These are phyloP conservation scores for Thera obeliscata DNA, from an alignment of 2,888 invertebrate genomes.

Conservation along the genomic window DNA sequence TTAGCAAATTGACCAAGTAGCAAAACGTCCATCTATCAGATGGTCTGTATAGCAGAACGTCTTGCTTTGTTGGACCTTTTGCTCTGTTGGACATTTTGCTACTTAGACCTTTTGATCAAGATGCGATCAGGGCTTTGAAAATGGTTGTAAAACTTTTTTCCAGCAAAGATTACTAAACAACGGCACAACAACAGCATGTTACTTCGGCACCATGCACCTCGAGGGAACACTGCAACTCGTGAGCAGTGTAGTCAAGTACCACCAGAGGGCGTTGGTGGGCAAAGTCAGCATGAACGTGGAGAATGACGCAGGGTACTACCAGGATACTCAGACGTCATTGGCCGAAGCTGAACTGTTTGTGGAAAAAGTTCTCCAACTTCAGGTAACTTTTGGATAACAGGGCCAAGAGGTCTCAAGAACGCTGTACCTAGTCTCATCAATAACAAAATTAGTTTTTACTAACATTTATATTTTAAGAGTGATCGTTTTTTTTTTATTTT, in stretches of 20 bases:
- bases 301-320: conserved; percentile 86
- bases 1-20: no score
- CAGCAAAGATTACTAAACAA: conserved; percentile 89
- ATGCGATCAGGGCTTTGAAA: no score
- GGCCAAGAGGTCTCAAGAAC: no score
- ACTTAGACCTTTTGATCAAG: no score
- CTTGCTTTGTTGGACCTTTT: no score
- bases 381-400: not conserved
- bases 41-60: no score
- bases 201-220: conserved; percentile 92
- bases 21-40: no score
- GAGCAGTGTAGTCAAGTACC: conserved; percentile 85
- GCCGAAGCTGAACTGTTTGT: conserved; percentile 87
- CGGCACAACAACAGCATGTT: conserved; percentile 96
- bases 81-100: no score
- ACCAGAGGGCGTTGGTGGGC: conserved; percentile 93
- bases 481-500: no score
- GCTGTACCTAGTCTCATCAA: no score
- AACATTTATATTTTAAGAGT: no score
- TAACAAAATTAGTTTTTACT: no score
- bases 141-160: conserved; percentile 38
- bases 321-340: conserved; percentile 85
- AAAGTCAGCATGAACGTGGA: conserved; percentile 93
- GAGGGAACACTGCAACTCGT: conserved; percentile 89
- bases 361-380: conserved; percentile 76